A percentile compares a stretch with the other conserved stretches of the same genome.
Conservation (phyloP, 2,888 invertebrate genomes). For the Micropterix aruncella region DNA sequence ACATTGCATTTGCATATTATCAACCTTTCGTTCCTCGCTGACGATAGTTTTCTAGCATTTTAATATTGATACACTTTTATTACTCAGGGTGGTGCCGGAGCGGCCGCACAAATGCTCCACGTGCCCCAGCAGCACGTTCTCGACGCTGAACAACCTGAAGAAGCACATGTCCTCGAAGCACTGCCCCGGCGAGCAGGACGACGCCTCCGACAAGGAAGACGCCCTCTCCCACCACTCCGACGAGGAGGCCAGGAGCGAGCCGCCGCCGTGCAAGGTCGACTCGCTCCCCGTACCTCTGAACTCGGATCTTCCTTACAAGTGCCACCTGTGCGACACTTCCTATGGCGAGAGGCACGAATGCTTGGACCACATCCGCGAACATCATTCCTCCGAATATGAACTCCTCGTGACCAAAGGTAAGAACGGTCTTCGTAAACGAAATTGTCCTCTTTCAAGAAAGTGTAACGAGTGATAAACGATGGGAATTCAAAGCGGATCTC, state of each 20-base stretch:
- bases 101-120: conserved; percentile 66
- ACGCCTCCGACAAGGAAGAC: conserved; percentile 24
- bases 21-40: too few relatives aligned
- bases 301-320: conserved; percentile 69
- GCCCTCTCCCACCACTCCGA: conserved; percentile 15
- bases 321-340: conserved; percentile 83
- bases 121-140: conserved; percentile 73
- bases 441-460: too few relatives aligned
- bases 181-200: conserved; percentile 28
- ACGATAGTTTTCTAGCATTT: too few relatives aligned
- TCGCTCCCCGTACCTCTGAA: conserved; percentile 12
- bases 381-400: conserved; percentile 66
- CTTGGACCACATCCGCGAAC: conserved; percentile 63
- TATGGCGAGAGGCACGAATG: conserved; percentile 69
- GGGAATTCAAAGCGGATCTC: too few relatives aligned
- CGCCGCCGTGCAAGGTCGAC: conserved; percentile 4
- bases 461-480: too few relatives aligned
- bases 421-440: too few relatives aligned
- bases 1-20: too few relatives aligned
- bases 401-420: conserved; percentile 74
- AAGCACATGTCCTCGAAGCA: conserved; percentile 68
- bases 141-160: conserved; percentile 62
- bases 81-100: conserved; percentile 60
- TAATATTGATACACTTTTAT: too few relatives aligned
- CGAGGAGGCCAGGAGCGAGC: conserved; percentile 12